Base-by-base conservation (phyloP, 2,888 invertebrate species). In the Platerodrilus igneus region DNA sequence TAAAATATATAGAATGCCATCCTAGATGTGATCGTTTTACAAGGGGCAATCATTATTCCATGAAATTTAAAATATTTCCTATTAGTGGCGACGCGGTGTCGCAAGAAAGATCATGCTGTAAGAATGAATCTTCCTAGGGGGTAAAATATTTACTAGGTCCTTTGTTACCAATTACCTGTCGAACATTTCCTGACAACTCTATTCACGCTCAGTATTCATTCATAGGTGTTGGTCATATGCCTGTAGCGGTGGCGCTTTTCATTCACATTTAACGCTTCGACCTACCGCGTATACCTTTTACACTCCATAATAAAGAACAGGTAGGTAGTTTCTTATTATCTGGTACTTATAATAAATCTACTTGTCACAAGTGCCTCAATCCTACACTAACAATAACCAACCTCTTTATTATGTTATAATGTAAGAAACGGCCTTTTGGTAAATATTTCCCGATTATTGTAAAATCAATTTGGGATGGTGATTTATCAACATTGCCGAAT, bases 181-280 rank as follows among this genome's bases (percentile, higher is more conserved):
- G 54, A 51, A 51, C 55, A 60, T 63, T 60, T 59, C 57, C 60
- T 63, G 63, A 63, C 64, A 55, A 59, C 61, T 63, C 62, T 63
- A 62, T 62, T 62, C 60, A 59, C 48, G 32, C 30, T 29, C 26
- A 39, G 45, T 31, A 55, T 62, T 59, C 59, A 59, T 55, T 59
- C 58, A 59, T 57, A 50, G 53, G 30, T 45, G 46, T 37, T 31
- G 34, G 40, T 23, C 32, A 30, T 40, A 33, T 47, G 48, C 47
- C 69, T 62, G 71, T 67, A 67, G 70, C 67, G 69, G 70, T 69
- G 71, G 72, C 73, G 59, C 72, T 72, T 62, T 69, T 69, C 74
- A 74, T 74, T 75, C 74, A 72, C 68, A 68, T 21, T n/a, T n/a
- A n/a, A n/a, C n/a, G n/a, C 59, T 68, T 63, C 71, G 70, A 70